These are phyloP conservation scores for Leuctra nigra DNA, from an alignment of 2,888 invertebrate genomes.

Conservation along the genomic window DNA sequence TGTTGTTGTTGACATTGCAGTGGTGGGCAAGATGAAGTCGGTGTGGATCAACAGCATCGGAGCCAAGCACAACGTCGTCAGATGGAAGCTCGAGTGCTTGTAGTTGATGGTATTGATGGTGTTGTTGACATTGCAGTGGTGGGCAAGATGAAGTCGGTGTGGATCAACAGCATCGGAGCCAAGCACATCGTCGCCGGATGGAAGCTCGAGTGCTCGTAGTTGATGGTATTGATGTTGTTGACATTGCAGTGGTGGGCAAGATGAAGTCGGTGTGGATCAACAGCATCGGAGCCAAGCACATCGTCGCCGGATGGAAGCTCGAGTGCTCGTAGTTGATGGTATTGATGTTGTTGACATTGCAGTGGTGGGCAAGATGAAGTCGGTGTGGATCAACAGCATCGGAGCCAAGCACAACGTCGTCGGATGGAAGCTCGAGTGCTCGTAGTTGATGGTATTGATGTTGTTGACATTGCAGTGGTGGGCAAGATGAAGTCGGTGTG, in stretches of 20 bases:
- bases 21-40: constrained; percentile 51
- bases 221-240: too few species aligned
- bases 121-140: constrained; percentile 41
- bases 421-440: constrained; percentile 71
- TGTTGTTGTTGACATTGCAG: too few species aligned
- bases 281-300: constrained; percentile 44
- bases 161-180: constrained; percentile 45
- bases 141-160: constrained; percentile 52
- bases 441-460: too few species aligned
- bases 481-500: constrained; percentile 53
- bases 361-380: constrained; percentile 51
- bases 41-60: constrained; percentile 47
- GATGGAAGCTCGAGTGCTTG: constrained; percentile 72
- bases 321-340: too few species aligned
- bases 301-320: constrained; percentile 68
- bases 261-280: constrained; percentile 51
- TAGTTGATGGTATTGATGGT: too few species aligned
- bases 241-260: constrained; percentile 45
- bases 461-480: constrained; percentile 40
- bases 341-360: too few species aligned
- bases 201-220: constrained; percentile 70
- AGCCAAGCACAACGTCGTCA: constrained; percentile 52
- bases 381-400: constrained; percentile 46
- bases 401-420: constrained; percentile 52
- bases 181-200: constrained; percentile 59